Conservation (phyloP, 2,797 vertebrate species). For the Myoxocephalus aenaeus region DNA sequence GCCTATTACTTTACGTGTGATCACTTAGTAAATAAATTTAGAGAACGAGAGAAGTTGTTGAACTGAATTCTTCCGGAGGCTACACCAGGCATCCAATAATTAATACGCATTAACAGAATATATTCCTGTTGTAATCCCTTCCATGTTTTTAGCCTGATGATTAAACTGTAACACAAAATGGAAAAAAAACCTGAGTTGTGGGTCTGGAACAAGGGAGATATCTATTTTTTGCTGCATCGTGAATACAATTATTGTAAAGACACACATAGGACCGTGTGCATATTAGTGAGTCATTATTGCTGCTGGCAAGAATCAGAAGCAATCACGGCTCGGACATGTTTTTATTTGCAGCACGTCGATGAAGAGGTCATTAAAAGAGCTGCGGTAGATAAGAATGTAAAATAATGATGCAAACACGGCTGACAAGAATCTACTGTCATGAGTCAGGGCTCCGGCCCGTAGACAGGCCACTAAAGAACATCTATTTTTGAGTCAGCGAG, state of each 20-base stretch:
- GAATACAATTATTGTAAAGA: conserved; percentile 2
- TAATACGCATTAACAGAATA: too few species aligned
- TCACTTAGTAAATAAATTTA: too few species aligned
- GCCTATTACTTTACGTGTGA: too few species aligned
- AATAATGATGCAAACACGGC: conserved; percentile 26
- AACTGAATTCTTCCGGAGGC: too few species aligned
- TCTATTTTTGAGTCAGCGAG: background rate
- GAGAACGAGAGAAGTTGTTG: too few species aligned
- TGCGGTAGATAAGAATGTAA: conserved; percentile 10
- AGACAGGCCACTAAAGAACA: background rate
- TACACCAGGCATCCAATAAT: too few species aligned
- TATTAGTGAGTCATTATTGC: conserved; percentile 12
- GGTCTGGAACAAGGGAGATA: background rate
- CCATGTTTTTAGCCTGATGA: background rate
- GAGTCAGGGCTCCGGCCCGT: conserved; percentile 1
- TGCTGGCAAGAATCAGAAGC: conserved; percentile 23
- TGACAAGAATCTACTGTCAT: conserved; percentile 3
- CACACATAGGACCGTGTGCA: background rate
- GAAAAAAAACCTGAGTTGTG: background rate
- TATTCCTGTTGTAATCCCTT: background rate
- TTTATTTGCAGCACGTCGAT: conserved; percentile 29
- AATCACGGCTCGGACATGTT: conserved; percentile 16
- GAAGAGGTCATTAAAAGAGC: conserved; percentile 10
- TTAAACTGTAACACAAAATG: background rate
- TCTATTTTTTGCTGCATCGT: background rate